Conservation (phyloP, 2,113 vertebrate genomes). For the Oostethus manadensis region DNA sequence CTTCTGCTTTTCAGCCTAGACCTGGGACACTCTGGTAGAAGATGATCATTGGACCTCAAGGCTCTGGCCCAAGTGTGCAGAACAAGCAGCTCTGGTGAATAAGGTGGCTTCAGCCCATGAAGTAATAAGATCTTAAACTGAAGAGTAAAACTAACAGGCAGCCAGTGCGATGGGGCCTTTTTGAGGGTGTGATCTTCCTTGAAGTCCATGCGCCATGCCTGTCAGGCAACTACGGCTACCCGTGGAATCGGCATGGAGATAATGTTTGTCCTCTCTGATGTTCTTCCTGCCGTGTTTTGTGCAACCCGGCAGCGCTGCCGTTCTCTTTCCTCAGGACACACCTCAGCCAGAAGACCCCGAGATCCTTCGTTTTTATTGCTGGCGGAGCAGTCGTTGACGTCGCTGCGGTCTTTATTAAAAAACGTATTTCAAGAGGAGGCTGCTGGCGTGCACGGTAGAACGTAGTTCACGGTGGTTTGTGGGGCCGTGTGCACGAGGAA, state of each 20-base stretch:
- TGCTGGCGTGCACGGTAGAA: constrained; percentile 24
- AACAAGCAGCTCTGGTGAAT: too few species aligned
- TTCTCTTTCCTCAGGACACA: constrained; percentile 61
- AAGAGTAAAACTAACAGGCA: too few species aligned
- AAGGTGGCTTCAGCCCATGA: too few species aligned
- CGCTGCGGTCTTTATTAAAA: constrained; percentile 74
- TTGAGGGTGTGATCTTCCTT: too few species aligned
- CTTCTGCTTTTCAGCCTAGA: too few species aligned
- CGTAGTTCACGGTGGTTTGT: constrained; percentile 21
- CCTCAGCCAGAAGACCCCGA: constrained; percentile 48
- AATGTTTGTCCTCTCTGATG: constrained; percentile 16
- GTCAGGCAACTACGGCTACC: too few species aligned
- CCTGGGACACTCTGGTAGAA: too few species aligned
- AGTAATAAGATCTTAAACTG: too few species aligned
- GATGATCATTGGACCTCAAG: too few species aligned
- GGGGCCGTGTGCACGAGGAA: constrained; percentile 38
- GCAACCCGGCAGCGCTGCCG: constrained; percentile 41
- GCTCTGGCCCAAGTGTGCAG: too few species aligned
- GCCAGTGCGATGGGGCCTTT: too few species aligned
- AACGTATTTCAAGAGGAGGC: constrained; percentile 67
- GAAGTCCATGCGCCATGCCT: too few species aligned
- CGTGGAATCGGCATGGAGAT: background rate
- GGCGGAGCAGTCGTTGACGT: constrained; percentile 62
- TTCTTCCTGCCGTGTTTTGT: constrained; percentile 29
- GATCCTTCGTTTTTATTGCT: constrained; percentile 70